Evolutionary conservation across 2,113 vertebrate genomes (phyloP).

Genomic region (Pteropus alecto): DNA sequence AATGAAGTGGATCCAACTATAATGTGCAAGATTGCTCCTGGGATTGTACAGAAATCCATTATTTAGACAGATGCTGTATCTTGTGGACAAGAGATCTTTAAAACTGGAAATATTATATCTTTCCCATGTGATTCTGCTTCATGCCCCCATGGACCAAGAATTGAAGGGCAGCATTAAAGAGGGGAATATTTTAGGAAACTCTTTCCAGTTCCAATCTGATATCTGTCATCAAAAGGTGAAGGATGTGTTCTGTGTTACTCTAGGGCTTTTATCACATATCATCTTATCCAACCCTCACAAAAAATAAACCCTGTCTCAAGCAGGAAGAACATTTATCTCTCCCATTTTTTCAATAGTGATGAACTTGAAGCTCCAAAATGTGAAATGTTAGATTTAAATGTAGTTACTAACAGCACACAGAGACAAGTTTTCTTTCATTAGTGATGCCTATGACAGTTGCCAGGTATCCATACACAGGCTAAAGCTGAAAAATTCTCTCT

Average conservation of each 20-base stretch:
- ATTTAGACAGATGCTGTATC: constrained; percentile 53
- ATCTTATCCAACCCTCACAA: neutral
- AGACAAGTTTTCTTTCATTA: neutral
- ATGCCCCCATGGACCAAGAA: neutral
- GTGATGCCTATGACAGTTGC: neutral
- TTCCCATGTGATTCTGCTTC: constrained; percentile 62
- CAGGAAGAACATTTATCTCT: neutral
- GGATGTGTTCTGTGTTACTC: constrained; percentile 10
- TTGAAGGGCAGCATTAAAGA: constrained; percentile 30
- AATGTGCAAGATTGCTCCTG: constrained; percentile 32
- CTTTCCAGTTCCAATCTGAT: neutral
- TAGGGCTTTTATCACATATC: neutral
- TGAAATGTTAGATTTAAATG: constrained; percentile 9
- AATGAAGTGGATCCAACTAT: constrained; percentile 58
- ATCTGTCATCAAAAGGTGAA: neutral
- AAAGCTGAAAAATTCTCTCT: constrained; percentile 12
- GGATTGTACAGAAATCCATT: constrained; percentile 55
- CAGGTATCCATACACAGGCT: neutral
- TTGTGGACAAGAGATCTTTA: constrained; percentile 58
- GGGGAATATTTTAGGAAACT: neutral
- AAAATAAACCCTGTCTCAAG: constrained; percentile 1
- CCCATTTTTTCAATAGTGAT: neutral
- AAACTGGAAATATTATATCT: constrained; percentile 59
- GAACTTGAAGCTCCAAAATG: neutral
- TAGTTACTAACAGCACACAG: neutral